Evolutionary conservation across 2,797 vertebrate species (phyloP).

Genomic region (Erethizon dorsatum): DNA sequence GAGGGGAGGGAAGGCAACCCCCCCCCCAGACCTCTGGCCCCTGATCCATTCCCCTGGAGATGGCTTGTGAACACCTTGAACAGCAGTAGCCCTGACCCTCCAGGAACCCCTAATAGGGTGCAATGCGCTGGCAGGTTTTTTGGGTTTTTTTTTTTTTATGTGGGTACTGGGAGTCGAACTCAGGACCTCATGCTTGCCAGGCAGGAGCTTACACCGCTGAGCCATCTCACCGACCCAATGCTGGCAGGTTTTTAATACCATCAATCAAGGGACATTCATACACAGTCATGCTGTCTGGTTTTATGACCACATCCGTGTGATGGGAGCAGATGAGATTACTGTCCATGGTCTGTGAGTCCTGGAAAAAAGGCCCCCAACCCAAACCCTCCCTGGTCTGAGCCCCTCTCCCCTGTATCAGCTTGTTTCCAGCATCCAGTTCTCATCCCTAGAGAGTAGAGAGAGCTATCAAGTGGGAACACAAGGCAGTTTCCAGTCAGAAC

Average conservation of each 20-base stretch:
- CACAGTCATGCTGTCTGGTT: constrained; percentile 61
- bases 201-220: no score
- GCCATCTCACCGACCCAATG: no score
- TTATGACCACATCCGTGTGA: constrained; percentile 76
- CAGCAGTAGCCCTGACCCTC: background rate
- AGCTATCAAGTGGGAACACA: background rate
- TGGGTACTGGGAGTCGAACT: no score
- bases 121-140: background rate
- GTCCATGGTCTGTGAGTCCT: background rate
- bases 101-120: background rate
- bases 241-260: background rate
- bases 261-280: background rate
- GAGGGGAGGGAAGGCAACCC: background rate
- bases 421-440: background rate
- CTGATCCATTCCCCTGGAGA: background rate
- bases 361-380: background rate
- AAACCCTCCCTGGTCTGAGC: background rate
- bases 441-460: background rate
- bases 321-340: constrained; percentile 46
- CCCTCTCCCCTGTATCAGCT: background rate
- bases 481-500: background rate
- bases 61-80: background rate
- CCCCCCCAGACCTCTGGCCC: background rate
- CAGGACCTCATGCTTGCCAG: no score
- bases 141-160: no score